Evolutionary conservation across 1,140 invertebrate genomes (phyloP).

Genomic region (Drosophila subpulchrella): DNA sequence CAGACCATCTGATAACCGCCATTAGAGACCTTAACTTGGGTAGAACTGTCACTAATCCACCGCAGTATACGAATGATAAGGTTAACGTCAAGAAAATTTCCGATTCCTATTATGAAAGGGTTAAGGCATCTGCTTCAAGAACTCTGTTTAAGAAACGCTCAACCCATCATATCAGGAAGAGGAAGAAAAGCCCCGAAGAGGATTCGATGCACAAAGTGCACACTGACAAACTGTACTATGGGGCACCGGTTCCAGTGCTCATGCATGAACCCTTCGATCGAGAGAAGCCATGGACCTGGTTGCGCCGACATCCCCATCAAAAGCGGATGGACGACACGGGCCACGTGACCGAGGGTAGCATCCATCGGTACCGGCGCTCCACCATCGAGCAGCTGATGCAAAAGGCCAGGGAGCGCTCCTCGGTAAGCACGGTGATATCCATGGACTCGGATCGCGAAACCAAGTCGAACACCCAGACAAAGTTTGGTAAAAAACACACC

Average conservation of each 20-base stretch:
- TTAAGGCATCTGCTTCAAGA: not conserved
- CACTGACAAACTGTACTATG: constrained; percentile 1
- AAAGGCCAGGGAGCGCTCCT: not conserved
- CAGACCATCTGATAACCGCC: not conserved
- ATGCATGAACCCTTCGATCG: constrained; percentile 39
- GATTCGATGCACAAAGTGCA: not conserved
- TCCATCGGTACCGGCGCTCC: constrained; percentile 17
- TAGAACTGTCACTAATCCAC: too few species aligned
- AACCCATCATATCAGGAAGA: not conserved
- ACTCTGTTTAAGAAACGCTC: too few species aligned
- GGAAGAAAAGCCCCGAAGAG: not conserved
- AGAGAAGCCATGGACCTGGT: constrained; percentile 27
- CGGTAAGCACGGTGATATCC: not conserved
- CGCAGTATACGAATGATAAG: too few species aligned
- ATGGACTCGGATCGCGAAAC: not conserved
- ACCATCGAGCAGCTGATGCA: constrained; percentile 1
- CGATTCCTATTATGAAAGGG: constrained; percentile 1
- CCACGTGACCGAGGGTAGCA: not conserved
- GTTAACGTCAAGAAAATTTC: not conserved
- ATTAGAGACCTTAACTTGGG: not conserved
- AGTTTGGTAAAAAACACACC: not conserved
- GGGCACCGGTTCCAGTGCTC: constrained; percentile 25
- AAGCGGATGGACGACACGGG: not conserved
- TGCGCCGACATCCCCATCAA: constrained; percentile 47
- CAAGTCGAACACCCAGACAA: not conserved